Percentiles rank a stretch among this genome's conserved stretches.
These are phyloP conservation scores for Desmodus rotundus DNA, from an alignment of 2,113 vertebrate species.

Conservation along the genomic window DNA sequence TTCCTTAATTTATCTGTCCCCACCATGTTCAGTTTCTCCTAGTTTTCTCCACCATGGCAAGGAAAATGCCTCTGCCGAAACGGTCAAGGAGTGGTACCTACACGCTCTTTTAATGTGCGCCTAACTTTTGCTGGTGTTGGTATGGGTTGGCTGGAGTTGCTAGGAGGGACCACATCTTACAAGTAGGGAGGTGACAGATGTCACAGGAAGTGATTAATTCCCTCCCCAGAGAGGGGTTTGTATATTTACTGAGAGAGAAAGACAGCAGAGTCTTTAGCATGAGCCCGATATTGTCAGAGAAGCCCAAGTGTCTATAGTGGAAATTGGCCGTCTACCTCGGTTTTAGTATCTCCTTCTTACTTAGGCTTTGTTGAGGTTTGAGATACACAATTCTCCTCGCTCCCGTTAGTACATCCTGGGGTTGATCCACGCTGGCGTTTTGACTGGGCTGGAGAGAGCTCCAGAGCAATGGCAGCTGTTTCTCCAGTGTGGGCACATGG, in stretches of 20 bases:
- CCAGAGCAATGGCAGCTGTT: too few relatives aligned
- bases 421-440: fast-evolving
- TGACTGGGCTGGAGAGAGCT: too few relatives aligned
- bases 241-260: too few relatives aligned
- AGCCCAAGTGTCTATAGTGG: fast-evolving
- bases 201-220: background rate
- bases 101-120: fast-evolving
- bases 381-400: background rate
- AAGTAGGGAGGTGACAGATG: background rate
- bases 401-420: background rate
- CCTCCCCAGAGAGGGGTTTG: background rate
- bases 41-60: background rate
- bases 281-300: background rate
- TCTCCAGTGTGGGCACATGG: background rate
- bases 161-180: background rate
- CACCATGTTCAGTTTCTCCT: background rate
- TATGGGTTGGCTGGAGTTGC: background rate
- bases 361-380: background rate
- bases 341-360: background rate
- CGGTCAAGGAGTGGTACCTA: fast-evolving
- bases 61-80: background rate
- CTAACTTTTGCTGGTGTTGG: fast-evolving
- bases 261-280: background rate
- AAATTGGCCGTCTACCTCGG: too few relatives aligned
- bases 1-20: background rate